Evolutionary conservation across 2,797 vertebrate species (phyloP), one percentile per base, ranked within the genome.

Genomic region (Neostethus bicornis): DNA sequence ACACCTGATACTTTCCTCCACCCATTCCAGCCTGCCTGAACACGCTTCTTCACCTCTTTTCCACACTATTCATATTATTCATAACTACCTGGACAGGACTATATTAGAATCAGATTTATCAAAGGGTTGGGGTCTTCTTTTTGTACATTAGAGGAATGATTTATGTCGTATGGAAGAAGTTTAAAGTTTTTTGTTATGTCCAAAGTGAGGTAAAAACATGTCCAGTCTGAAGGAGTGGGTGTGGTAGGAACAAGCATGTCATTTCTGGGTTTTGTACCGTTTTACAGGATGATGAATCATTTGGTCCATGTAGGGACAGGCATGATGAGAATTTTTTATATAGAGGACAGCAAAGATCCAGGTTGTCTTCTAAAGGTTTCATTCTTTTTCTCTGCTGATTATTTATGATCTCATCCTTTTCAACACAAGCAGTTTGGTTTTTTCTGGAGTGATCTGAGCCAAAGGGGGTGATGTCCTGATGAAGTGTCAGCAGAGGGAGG

Each of bases 191-290:
- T n/a, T 8, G 26, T 26, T 26, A 26, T 29, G 26, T 9, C 28
- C 28, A 12, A 12, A 12, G 29, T 31, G 31, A 28, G 10, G 9
- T 29, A 28, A 29, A 28, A 29, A 12, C 28, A 9, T 29, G 28
- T 10, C 4, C 13, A 4, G 29, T 12, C 12, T 12, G 66, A 64
- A 66, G 52, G 75, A 82, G 86, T 89, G 89, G 89, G 89, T 90
- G 91, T 89, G 89, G 91, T 86, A 82, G 79, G 73, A 10, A 39
- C 38, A 74, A 61, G 76, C 74, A 75, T 77, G 66, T 69, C 66
- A 73, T 75, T 82, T 68, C 65, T 73, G 81, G 81, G 81, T 76
- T 80, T 44, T 59, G 56, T 53, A 49, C 60, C 54, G 62, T 54
- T 55, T 54, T 61, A 63, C 53, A 77, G 53, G 80, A 61, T 63